Conservation (phyloP, 1,140 invertebrate species). For the Megalonaias nervosa region DNA sequence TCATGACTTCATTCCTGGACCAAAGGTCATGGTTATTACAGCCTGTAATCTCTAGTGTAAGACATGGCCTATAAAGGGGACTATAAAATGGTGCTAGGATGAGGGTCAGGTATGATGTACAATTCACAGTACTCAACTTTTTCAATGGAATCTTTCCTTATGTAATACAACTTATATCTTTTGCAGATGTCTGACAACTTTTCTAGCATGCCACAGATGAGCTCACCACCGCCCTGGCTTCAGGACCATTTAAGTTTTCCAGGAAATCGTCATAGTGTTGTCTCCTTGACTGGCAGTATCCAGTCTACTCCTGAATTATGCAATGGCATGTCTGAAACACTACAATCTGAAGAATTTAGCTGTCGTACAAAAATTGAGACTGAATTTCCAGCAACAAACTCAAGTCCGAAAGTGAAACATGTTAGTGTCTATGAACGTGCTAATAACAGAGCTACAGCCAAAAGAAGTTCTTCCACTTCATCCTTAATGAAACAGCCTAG, state of each 20-base stretch:
- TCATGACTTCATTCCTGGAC: too few relatives aligned
- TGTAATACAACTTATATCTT: background rate
- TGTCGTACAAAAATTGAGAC: slow-evolving; percentile 62
- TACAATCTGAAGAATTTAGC: slow-evolving; percentile 22
- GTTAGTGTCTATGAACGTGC: slow-evolving; percentile 53
- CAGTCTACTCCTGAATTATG: slow-evolving; percentile 11
- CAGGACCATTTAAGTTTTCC: slow-evolving; percentile 35
- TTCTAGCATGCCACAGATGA: slow-evolving; percentile 55
- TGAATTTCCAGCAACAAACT: slow-evolving; percentile 65
- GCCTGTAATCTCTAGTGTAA: too few relatives aligned
- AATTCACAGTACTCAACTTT: too few relatives aligned
- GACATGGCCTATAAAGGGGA: too few relatives aligned
- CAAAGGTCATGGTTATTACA: too few relatives aligned
- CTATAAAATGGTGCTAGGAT: too few relatives aligned
- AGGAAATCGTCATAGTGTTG: slow-evolving; percentile 24
- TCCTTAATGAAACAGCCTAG: slow-evolving; percentile 34
- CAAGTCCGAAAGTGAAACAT: slow-evolving; percentile 65
- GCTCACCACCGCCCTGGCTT: slow-evolving; percentile 64
- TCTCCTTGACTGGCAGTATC: slow-evolving; percentile 39
- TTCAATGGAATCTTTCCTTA: background rate
- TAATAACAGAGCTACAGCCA: slow-evolving; percentile 27
- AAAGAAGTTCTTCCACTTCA: slow-evolving; percentile 44
- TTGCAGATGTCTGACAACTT: slow-evolving; percentile 54
- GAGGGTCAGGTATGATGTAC: too few relatives aligned
- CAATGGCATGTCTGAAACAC: slow-evolving; percentile 2